Evolutionary conservation across 2,113 vertebrate species (phyloP), one percentile per base, ranked within the genome.

Genomic region (Lampris megalopsis): DNA sequence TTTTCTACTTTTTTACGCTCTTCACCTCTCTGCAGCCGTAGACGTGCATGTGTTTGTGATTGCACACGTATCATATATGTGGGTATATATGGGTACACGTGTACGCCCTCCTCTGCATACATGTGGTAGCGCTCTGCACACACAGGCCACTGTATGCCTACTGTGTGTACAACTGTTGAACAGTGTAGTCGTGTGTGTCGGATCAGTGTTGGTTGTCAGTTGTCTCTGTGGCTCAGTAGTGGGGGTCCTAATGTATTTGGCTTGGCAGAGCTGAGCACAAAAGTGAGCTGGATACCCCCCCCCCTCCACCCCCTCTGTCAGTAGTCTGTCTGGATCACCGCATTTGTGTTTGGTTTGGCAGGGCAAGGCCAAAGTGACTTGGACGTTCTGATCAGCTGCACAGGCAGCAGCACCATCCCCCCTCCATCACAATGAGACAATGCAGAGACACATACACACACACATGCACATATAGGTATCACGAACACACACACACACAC

Each of bases 341-440:
- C 65, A 38, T 65, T 79, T 37, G 35, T 73, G 59, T 89, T 91
- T 86, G 47, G 83, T 70, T 88, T 90, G 87, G 86, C 83, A 77
- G 47, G 62, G 63, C 73, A 65, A 47, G 58, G 35, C 54, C 62
- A 68, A 67, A 80, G 64, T 82, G 67, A 67, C 64, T 81, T 73
- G 76, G 79, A 75, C 75, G 74, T 60, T 65, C 42, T 69, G 87
- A 89, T 91, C 83, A 79, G 74, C 78, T 10, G 73, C 41, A 47
- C 36, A 77, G 75, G 66, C 79, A 66, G 69, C 48, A 1, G 10
- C 53, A 48, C 64, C 24, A 61, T 77, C 81, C 69, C 54, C 24
- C 65, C n/a, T 0, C 11, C 58, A 74, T 79, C 71, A 68, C 38
- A 36, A 67, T 80, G 75, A 83, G 71, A 84, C 81, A 81, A 70